phyloP scores from a whole-genome alignment of 2,888 invertebrate species.

The Pheosia tremula region DNA sequence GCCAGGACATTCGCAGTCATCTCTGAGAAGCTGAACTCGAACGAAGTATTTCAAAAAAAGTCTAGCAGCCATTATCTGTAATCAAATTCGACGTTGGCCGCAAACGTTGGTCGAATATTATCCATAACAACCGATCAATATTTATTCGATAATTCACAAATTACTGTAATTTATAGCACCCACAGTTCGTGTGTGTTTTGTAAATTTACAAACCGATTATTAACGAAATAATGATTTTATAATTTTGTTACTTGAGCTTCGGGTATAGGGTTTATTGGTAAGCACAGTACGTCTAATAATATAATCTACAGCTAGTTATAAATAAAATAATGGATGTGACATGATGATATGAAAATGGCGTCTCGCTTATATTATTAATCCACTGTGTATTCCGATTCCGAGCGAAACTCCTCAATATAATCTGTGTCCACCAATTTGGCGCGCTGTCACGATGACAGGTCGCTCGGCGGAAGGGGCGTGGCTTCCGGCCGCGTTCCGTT shows the following conservation, averaged over 20 bases:
- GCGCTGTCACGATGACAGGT: conserved; percentile 63
- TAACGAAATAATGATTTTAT: conserved; percentile 12
- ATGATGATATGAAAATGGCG: too few species aligned
- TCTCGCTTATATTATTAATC: too few species aligned
- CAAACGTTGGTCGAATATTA: conserved; percentile 17
- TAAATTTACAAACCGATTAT: conserved; percentile 25
- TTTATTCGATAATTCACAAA: conserved; percentile 62
- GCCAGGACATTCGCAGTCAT: too few species aligned
- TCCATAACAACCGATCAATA: conserved; percentile 45
- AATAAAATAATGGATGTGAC: too few species aligned
- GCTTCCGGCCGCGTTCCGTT: conserved; percentile 71
- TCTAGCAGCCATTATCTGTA: too few species aligned
- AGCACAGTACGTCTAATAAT: too few species aligned
- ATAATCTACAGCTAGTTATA: too few species aligned
- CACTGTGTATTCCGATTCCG: neutral
- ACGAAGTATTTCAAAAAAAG: too few species aligned
- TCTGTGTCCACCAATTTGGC: conserved; percentile 53
- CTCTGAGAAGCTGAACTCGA: too few species aligned
- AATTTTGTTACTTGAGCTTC: too few species aligned
- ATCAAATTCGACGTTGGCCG: neutral
- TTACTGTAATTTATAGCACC: conserved; percentile 40
- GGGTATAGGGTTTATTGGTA: too few species aligned
- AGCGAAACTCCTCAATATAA: conserved; percentile 11
- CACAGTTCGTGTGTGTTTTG: conserved; percentile 30
- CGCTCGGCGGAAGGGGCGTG: conserved; percentile 76